Percentiles rank a stretch among this genome's conserved stretches.
Conservation (phyloP, 2,888 invertebrate species). For the Julus scanicus region DNA sequence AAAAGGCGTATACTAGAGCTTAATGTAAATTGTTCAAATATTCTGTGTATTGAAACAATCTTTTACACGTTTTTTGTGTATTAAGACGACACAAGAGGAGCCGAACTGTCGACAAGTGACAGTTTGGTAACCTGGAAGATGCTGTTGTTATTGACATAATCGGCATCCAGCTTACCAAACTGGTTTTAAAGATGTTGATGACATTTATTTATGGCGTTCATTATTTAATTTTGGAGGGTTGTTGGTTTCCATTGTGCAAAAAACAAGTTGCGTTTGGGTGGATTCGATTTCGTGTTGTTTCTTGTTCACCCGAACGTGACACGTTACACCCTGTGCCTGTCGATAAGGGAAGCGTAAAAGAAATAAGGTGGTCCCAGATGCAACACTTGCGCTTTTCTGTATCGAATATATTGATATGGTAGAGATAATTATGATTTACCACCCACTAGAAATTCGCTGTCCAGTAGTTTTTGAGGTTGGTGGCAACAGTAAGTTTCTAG, state of each 20-base stretch:
- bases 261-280: background rate
- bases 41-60: no score
- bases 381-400: background rate
- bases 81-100: no score
- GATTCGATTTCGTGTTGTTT: conserved; percentile 13
- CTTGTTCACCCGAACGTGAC: background rate
- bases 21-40: no score
- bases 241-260: background rate
- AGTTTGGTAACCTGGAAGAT: background rate
- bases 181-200: conserved; percentile 22
- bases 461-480: background rate
- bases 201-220: background rate
- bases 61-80: no score
- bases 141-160: no score
- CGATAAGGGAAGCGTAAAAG: background rate
- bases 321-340: background rate
- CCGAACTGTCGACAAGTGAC: no score
- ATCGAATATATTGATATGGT: no score
- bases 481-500: background rate
- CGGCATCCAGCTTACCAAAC: no score
- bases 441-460: background rate
- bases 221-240: background rate
- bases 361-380: background rate
- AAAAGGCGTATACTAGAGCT: no score
- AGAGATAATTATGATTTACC: no score